phyloP scores from a whole-genome alignment of 1,140 invertebrate species.

The Sitobion miscanthi region DNA sequence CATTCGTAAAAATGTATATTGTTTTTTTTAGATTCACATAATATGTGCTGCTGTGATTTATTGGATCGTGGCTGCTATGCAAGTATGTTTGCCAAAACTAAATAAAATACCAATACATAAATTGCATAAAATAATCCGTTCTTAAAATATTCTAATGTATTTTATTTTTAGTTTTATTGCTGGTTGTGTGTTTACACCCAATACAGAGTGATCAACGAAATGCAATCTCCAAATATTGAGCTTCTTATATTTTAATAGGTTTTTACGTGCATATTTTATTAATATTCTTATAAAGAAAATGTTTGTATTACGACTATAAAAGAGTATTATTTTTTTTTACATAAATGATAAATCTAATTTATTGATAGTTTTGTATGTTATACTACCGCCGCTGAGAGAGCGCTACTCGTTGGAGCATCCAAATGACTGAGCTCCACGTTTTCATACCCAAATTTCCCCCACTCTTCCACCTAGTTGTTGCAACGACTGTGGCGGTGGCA shows the following conservation, averaged over 20 bases:
- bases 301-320: not conserved
- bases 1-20: not conserved
- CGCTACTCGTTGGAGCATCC: too few species aligned
- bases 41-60: conserved; percentile 53
- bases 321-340: conserved; percentile 1
- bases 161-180: conserved; percentile 78
- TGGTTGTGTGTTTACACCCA: conserved; percentile 84
- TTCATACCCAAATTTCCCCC: too few species aligned
- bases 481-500: too few species aligned
- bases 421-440: too few species aligned
- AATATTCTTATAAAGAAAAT: not conserved
- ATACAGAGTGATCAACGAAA: conserved; percentile 78
- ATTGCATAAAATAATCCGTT: conserved; percentile 45
- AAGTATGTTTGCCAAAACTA: conserved; percentile 24
- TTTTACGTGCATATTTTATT: not conserved
- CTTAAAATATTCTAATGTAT: conserved; percentile 41
- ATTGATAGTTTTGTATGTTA: not conserved
- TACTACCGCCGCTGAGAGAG: too few species aligned
- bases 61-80: conserved; percentile 52
- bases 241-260: conserved; percentile 72
- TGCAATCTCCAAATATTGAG: conserved; percentile 88
- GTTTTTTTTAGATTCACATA: conserved; percentile 55
- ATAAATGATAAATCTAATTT: not conserved
- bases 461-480: too few species aligned
- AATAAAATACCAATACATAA: not conserved